Evolutionary conservation across 1,140 invertebrate genomes (phyloP), one percentile per base, ranked within the genome.

Genomic region (Subanguina moxae): DNA sequence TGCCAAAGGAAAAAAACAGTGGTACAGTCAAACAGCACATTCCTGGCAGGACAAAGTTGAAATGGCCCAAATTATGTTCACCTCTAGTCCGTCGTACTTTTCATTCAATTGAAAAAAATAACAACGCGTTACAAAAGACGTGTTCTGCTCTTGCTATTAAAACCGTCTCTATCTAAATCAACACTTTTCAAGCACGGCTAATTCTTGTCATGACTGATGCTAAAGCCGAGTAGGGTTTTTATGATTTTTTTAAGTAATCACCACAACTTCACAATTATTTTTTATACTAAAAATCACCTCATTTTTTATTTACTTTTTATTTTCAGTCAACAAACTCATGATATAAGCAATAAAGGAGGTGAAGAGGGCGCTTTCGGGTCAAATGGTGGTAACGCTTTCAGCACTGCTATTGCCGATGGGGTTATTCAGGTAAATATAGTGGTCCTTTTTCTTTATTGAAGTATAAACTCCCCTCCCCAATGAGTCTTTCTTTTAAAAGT

Each of bases 131-230:
- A 62, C 19, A 43, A 42, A 42, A 46, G 21, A 30, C 28, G 25
- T 62, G 32, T 38, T 3, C 11, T 5, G 32, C 32, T 38, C 32
- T 38, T 38, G 32, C 32, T 38, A 38, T 38, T 38, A 38, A 38
- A 5, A 38, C 32, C 57, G 56, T 38, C 13, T 19, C 17, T 23
- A 25, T n/a, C 15, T 15, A 66, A 59, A 57, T 15, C 68, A 65
- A 23, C 42, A 42, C 1, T 71, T 65, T 23, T 61, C 45, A 62
- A 68, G 21, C 9, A 42, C 23, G 28, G 25, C 32, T 67, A 45
- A 23, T 72, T 15, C 32, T 72, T 76, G 76, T 52, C 68, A 78
- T 78, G 76, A 76, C 74, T 79, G 77, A 79, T 78, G 76, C 57
- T 28, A 76, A 70, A 61, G 62, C 30, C 38, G 43, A 75, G 75